Conservation (phyloP, 2,797 vertebrate species). For the Danio tinwini region DNA sequence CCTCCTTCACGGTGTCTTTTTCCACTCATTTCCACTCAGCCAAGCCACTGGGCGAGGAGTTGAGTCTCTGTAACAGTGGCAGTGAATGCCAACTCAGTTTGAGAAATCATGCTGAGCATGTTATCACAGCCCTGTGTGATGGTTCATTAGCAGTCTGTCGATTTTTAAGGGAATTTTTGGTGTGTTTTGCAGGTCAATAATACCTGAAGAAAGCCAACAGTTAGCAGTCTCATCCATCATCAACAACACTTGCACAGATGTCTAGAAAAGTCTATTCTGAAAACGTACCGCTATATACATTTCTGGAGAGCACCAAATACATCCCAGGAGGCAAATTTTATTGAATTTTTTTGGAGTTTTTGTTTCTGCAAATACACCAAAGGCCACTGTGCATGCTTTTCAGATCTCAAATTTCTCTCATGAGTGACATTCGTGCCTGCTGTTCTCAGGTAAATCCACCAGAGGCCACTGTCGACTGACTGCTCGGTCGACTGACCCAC, state of each 20-base stretch:
- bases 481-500: no score
- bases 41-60: conserved; percentile 21
- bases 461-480: no score
- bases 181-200: background rate
- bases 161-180: conserved; percentile 41
- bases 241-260: background rate
- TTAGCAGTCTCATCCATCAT: background rate
- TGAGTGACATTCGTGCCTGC: no score
- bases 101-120: conserved; percentile 17
- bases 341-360: no score
- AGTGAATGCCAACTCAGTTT: conserved; percentile 48
- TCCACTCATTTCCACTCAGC: conserved; percentile 14
- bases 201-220: background rate
- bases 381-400: no score
- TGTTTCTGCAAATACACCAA: no score
- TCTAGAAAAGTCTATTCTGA: no score
- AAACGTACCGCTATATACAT: no score
- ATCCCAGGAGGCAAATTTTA: no score
- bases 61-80: conserved; percentile 52
- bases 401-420: no score
- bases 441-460: no score
- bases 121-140: conserved; percentile 34
- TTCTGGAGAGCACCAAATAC: no score
- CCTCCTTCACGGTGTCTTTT: conserved; percentile 39
- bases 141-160: conserved; percentile 32